These are phyloP conservation scores for Patiria miniata DNA, from an alignment of 35 echinoderm and acorn worm species.

Conservation along the genomic window DNA sequence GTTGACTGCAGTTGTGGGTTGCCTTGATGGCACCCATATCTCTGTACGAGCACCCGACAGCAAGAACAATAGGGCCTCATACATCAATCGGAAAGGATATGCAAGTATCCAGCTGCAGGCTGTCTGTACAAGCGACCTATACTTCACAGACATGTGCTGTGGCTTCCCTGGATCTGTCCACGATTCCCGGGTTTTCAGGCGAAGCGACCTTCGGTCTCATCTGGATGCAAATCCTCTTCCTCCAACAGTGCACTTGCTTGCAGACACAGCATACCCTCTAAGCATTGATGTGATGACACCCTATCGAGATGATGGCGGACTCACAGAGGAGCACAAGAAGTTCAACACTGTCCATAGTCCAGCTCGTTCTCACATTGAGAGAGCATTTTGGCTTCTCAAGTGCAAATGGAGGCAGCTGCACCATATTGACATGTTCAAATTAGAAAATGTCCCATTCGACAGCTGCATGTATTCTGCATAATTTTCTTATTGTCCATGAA, in stretches of 20 bases:
- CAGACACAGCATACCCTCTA: background rate
- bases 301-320: background rate
- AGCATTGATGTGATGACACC: background rate
- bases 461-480: too few species aligned
- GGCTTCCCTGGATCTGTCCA: background rate
- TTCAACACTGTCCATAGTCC: background rate
- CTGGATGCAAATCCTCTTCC: background rate
- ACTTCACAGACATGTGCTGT: background rate
- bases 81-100: background rate
- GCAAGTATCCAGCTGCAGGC: background rate
- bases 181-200: background rate
- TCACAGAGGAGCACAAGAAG: background rate
- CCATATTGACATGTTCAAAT: too few species aligned
- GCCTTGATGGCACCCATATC: background rate
- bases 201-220: background rate
- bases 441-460: too few species aligned
- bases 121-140: background rate
- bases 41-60: background rate
- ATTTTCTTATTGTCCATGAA: too few species aligned
- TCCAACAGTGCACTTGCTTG: background rate
- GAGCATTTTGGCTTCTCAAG: background rate
- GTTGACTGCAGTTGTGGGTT: background rate
- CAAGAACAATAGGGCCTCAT: background rate
- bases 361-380: background rate
- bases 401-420: too few species aligned